Evolutionary conservation across 2,113 vertebrate species (phyloP), one percentile per base, ranked within the genome.

Genomic region (Vimba vimba): DNA sequence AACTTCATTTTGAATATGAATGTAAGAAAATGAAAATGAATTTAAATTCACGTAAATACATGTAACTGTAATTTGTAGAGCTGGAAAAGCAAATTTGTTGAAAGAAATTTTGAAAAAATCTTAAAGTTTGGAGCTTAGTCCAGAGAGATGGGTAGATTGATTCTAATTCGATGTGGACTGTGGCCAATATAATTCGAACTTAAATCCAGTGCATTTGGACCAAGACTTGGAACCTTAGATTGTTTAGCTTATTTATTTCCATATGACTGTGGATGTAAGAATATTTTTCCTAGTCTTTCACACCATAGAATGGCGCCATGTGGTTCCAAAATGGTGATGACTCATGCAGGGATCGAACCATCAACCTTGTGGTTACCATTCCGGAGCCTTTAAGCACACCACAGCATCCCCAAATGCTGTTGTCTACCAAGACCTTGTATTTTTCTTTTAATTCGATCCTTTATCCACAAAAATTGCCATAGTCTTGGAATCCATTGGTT

Each of bases 331-430:
- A 27, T 47, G 11, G 23, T 27, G 45, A 15, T 9, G 71, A 75
- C 43, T 47, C 43, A 25, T 50, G 33, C 33, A 13, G 77, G 57
- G n/a, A 79, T 62, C 6, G 3, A 60, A 79, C 52, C 77, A 57
- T 5, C 52, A 78, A 33, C 75, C 75, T 78, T 78, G 25, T 23
- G 1, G 68, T 71, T 71, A 71, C 33, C 68, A 2, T 50, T 75
- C 39, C 43, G 15, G 71, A 75, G 6, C 45, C 21, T 73, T 73
- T 74, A 74, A 74, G 39, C 47, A 74, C 39, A 74, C 39, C 71
- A 25, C 71, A 25, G 12, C 71, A 25, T 23, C 33, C 71, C 43
- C 23, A 47, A 75, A 47, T 2, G n/a, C 5, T 47, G 12, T 45
- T 4, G 71, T 17, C 43, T 43, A 47, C 12, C 71, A 47, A 15